Evolutionary conservation across 2,797 vertebrate genomes (phyloP).

Genomic region (Sebastes diaconus): DNA sequence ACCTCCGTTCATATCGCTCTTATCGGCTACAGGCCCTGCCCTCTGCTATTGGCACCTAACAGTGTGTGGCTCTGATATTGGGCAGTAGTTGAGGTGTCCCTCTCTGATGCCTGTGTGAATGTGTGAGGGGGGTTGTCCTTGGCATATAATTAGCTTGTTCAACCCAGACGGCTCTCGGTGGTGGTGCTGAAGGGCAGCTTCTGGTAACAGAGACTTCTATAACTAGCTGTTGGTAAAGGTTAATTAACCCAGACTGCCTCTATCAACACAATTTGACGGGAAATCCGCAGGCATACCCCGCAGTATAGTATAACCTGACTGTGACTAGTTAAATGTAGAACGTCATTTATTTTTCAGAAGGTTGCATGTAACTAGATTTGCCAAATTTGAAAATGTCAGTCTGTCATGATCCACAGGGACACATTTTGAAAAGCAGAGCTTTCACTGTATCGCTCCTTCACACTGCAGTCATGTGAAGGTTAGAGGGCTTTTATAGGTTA

Average conservation of each 20-base stretch:
- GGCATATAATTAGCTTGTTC: conserved; percentile 82
- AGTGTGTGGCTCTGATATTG: conserved; percentile 70
- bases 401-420: conserved; percentile 2
- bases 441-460: conserved; percentile 20
- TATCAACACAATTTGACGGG: conserved; percentile 10
- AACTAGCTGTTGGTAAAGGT: conserved; percentile 70
- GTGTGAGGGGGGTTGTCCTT: conserved; percentile 80
- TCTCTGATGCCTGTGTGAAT: conserved; percentile 33
- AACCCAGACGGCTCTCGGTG: conserved; percentile 67
- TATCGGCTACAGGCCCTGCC: conserved; percentile 62
- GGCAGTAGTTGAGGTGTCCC: conserved; percentile 58
- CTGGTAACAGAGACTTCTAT: conserved; percentile 39
- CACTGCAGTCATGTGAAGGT: conserved; percentile 48
- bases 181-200: conserved; percentile 39
- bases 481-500: conserved; percentile 64
- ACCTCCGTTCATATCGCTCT: conserved; percentile 63
- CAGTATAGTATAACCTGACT: conserved; percentile 1
- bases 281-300: conserved; percentile 1
- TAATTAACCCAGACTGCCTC: conserved; percentile 17
- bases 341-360: conserved; percentile 34
- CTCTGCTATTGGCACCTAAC: conserved; percentile 59
- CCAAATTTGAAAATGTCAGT: conserved; percentile 34
- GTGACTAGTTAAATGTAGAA: conserved; percentile 4
- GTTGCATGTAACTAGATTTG: conserved; percentile 14
- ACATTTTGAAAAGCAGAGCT: conserved; percentile 24